A percentile compares a stretch with the other conserved stretches of the same genome.
phyloP scores from a whole-genome alignment of 2,888 invertebrate genomes.

The Orthosia cruda region DNA sequence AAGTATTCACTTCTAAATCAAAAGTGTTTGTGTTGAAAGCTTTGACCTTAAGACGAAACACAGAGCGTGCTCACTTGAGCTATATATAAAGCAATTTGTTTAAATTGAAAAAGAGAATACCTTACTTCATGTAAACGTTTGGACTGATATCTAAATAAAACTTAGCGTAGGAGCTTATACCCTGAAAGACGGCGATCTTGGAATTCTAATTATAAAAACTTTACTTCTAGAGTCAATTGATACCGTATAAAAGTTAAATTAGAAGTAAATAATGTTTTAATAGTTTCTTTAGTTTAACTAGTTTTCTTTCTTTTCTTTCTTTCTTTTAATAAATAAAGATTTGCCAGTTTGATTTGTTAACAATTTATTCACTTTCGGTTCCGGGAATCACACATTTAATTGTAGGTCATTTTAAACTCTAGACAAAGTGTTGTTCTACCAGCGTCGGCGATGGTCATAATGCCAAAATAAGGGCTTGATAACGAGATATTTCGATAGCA shows the following conservation, averaged over 20 bases:
- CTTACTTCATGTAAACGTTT: neutral
- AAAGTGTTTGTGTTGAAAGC: slow-evolving; percentile 6
- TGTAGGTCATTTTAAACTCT: no score
- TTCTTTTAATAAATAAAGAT: neutral
- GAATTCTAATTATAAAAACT: neutral
- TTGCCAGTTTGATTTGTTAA: no score
- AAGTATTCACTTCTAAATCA: neutral
- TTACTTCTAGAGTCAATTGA: neutral
- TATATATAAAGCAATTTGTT: slow-evolving; percentile 11
- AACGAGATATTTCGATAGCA: no score
- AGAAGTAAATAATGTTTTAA: neutral
- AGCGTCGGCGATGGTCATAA: no score
- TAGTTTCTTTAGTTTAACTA: no score
- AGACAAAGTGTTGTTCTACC: no score
- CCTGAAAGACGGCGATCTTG: neutral
- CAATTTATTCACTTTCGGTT: no score
- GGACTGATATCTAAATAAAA: neutral
- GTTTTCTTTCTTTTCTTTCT: no score
- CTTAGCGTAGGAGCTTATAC: neutral
- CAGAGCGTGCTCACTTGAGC: neutral
- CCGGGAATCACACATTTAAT: no score
- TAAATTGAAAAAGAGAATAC: slow-evolving; percentile 1
- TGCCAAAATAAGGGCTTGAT: no score
- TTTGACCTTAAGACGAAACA: slow-evolving; percentile 12
- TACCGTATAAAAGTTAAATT: neutral